These are phyloP conservation scores for Drosophila bocqueti DNA, from an alignment of 1,140 invertebrate genomes.

Conservation along the genomic window DNA sequence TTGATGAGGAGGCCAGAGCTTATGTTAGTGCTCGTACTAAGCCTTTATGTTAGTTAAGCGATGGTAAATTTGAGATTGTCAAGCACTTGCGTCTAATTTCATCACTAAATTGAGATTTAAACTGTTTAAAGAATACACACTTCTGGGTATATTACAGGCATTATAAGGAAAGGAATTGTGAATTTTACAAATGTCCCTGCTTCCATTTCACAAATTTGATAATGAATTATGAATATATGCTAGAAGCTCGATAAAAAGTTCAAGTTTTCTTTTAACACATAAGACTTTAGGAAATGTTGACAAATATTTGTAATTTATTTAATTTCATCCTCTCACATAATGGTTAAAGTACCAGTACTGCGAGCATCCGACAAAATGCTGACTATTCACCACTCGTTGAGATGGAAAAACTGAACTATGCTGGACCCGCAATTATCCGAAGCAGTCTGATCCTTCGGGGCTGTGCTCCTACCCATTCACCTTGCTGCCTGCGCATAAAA, in stretches of 20 bases:
- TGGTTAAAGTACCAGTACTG: not conserved
- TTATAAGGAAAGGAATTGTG: no score
- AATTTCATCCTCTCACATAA: not conserved
- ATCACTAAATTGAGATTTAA: not conserved
- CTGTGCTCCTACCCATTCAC: slow-evolving; percentile 23
- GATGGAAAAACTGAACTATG: not conserved
- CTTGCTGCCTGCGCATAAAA: slow-evolving; percentile 59
- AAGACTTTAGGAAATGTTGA: not conserved
- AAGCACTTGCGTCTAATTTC: no score
- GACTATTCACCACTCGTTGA: slow-evolving; percentile 4
- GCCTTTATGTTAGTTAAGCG: not conserved
- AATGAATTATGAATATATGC: no score
- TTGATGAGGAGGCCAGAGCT: slow-evolving; percentile 25
- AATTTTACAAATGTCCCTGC: no score
- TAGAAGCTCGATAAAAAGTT: no score
- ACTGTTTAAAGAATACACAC: not conserved
- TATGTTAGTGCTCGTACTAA: not conserved
- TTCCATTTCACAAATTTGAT: no score
- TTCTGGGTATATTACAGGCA: no score
- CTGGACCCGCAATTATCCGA: slow-evolving; percentile 2
- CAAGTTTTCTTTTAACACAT: not conserved
- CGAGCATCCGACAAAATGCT: not conserved
- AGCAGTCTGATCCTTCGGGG: slow-evolving; percentile 2
- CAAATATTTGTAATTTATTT: not conserved
- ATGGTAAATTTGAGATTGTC: no score